These are phyloP conservation scores for Pseudolycoriella hygida DNA, from an alignment of 2,888 invertebrate genomes.

Conservation along the genomic window DNA sequence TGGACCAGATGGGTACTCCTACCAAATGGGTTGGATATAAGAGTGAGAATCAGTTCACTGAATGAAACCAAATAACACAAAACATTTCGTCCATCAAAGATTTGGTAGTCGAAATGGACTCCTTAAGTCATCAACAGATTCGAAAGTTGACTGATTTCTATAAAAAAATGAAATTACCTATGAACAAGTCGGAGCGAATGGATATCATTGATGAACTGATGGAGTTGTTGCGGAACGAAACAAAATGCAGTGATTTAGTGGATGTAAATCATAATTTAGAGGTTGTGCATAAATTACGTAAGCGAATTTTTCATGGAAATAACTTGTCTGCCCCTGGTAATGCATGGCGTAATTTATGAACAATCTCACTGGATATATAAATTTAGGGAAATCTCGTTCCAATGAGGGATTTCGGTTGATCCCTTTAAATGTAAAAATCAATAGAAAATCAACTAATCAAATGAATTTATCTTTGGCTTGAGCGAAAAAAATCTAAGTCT, in stretches of 20 bases:
- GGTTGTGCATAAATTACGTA: too few relatives aligned
- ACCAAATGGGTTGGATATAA: conserved; percentile 59
- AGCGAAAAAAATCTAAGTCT: too few relatives aligned
- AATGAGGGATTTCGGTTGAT: too few relatives aligned
- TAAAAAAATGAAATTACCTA: conserved; percentile 33
- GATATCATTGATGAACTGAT: neutral
- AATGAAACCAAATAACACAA: neutral
- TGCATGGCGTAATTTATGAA: too few relatives aligned
- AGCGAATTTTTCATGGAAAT: too few relatives aligned
- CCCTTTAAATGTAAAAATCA: too few relatives aligned
- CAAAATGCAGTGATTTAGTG: neutral
- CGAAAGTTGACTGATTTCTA: conserved; percentile 57
- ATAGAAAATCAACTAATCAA: too few relatives aligned
- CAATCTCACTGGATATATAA: too few relatives aligned
- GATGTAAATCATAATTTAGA: conserved; percentile 2
- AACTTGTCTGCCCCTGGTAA: too few relatives aligned
- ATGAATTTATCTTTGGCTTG: too few relatives aligned
- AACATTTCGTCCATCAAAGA: neutral
- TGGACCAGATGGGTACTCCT: conserved; percentile 52
- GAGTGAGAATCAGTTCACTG: conserved; percentile 26
- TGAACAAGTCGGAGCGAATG: neutral
- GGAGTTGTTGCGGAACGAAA: neutral
- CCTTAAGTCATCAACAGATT: conserved; percentile 61
- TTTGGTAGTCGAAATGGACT: conserved; percentile 46
- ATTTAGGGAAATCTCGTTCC: too few relatives aligned